A percentile compares a stretch with the other conserved stretches of the same genome.
phyloP scores from a whole-genome alignment of 2,888 invertebrate species.

The Hemaris fuciformis region DNA sequence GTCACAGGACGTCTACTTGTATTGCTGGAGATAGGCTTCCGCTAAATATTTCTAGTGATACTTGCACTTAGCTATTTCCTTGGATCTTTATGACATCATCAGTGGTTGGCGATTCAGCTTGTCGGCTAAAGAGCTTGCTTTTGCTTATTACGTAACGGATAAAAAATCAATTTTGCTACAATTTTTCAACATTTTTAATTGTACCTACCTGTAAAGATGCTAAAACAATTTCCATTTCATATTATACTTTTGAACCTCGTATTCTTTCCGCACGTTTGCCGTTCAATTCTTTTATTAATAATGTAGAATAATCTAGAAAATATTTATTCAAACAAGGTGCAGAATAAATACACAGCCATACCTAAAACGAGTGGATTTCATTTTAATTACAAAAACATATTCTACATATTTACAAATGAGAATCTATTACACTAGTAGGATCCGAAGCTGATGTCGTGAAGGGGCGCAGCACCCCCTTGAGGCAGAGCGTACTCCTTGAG shows the following conservation, averaged over 20 bases:
- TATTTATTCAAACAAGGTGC: background rate
- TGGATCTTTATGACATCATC: too few relatives aligned
- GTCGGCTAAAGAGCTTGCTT: too few relatives aligned
- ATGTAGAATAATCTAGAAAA: too few relatives aligned
- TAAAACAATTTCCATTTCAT: background rate
- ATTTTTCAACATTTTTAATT: background rate
- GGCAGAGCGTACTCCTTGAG: slow-evolving; percentile 91
- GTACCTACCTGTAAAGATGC: background rate
- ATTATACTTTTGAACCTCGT: background rate
- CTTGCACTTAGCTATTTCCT: too few relatives aligned
- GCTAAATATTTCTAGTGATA: too few relatives aligned
- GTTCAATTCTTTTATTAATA: too few relatives aligned
- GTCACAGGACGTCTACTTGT: too few relatives aligned
- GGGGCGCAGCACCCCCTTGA: slow-evolving; percentile 83
- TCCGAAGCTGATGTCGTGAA: slow-evolving; percentile 92
- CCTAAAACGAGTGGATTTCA: slow-evolving; percentile 26
- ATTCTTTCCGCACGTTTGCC: too few relatives aligned
- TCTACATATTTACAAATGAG: slow-evolving; percentile 71
- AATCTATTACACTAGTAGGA: slow-evolving; percentile 82
- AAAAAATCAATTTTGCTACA: background rate
- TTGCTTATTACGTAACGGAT: too few relatives aligned
- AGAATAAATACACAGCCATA: slow-evolving; percentile 13
- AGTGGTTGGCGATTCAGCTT: too few relatives aligned
- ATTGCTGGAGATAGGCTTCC: too few relatives aligned
- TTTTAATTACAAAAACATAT: slow-evolving; percentile 54